phyloP scores from a whole-genome alignment of 2,888 invertebrate species.

The Drosophila lutescens region DNA sequence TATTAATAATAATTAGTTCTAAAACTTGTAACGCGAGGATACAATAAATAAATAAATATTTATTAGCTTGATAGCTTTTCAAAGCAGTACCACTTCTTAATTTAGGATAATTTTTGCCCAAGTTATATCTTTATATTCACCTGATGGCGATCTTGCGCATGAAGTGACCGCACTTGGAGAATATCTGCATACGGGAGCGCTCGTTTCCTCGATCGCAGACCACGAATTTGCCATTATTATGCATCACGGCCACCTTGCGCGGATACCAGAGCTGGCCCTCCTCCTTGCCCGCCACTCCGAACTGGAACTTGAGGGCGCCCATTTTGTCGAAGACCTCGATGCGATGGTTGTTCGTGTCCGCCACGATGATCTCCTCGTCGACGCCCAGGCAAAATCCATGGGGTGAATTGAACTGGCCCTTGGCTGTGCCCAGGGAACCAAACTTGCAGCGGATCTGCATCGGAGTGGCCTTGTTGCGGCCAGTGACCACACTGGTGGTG shows the following conservation, averaged over 20 bases:
- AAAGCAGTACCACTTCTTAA: too few species aligned
- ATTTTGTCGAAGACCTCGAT: conserved; percentile 98
- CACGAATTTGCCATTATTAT: conserved; percentile 95
- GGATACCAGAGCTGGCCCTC: conserved; percentile 99
- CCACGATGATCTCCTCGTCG: conserved; percentile 98
- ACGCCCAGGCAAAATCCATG: conserved; percentile 98
- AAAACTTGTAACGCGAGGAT: too few species aligned
- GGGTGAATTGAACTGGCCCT: conserved; percentile 98
- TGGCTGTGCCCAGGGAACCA: conserved; percentile 95
- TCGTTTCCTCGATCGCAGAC: conserved; percentile 99
- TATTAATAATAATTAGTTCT: too few species aligned
- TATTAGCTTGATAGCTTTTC: too few species aligned
- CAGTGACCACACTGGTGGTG: conserved; percentile 84
- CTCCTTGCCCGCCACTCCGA: conserved; percentile 97
- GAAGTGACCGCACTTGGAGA: conserved; percentile 97
- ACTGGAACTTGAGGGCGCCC: conserved; percentile 96
- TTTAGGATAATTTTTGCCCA: too few species aligned
- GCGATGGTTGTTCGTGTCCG: conserved; percentile 98
- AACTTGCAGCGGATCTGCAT: conserved; percentile 97
- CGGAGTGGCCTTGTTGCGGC: conserved; percentile 90
- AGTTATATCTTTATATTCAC: conserved; percentile 51
- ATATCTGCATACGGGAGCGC: conserved; percentile 98
- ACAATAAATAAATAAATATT: too few species aligned
- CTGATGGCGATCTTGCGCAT: conserved; percentile 95
- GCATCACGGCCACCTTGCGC: conserved; percentile 96